These are phyloP conservation scores for Diachrysia chrysitis DNA, from an alignment of 2,888 invertebrate genomes.

Conservation along the genomic window DNA sequence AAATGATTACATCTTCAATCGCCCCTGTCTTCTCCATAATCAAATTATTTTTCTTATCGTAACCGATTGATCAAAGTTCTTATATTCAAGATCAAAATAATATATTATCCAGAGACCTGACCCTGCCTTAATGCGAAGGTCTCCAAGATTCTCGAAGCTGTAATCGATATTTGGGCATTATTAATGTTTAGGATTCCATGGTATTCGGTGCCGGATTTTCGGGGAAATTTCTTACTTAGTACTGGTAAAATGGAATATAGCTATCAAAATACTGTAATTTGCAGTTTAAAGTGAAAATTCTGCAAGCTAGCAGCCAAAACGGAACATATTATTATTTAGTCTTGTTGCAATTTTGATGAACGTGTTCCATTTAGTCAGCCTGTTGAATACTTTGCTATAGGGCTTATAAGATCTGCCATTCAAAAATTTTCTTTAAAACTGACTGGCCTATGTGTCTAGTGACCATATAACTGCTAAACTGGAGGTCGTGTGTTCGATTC, in stretches of 20 bases:
- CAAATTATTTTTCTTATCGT: constrained; percentile 19
- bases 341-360: no score
- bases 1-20: constrained; percentile 26
- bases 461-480: no score
- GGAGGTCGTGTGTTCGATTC: no score
- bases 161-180: constrained; percentile 54
- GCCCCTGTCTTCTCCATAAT: constrained; percentile 9
- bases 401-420: no score
- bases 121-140: constrained; percentile 24
- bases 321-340: no score
- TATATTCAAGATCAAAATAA: constrained; percentile 5
- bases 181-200: constrained; percentile 42
- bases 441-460: no score
- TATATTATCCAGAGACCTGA: constrained; percentile 30
- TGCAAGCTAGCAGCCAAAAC: no score
- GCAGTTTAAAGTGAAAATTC: no score
- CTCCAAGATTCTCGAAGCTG: constrained; percentile 30
- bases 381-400: no score
- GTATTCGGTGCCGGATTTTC: constrained; percentile 13
- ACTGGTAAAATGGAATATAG: background rate
- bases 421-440: no score
- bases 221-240: constrained; percentile 7
- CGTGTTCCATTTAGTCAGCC: no score
- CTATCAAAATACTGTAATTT: constrained; percentile 3
- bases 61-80: constrained; percentile 20